Conservation (phyloP, 2,113 vertebrate species). For the Chamaea fasciata region DNA sequence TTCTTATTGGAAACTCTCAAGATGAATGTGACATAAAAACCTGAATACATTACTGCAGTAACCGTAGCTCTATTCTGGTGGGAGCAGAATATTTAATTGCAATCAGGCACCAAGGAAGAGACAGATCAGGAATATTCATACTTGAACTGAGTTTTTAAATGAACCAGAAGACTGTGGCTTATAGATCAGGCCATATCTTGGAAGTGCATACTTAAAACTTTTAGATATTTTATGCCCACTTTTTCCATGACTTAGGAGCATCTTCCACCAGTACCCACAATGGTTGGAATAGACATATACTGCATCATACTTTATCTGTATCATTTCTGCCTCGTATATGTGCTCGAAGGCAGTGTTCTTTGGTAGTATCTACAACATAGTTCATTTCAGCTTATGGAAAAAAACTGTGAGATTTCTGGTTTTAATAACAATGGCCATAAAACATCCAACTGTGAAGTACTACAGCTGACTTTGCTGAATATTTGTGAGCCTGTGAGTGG, state of each 20-base stretch:
- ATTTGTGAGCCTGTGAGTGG: neutral
- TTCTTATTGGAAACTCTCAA: conserved; percentile 11
- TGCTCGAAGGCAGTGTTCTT: neutral
- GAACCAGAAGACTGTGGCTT: neutral
- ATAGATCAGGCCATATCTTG: neutral
- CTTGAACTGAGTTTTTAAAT: neutral
- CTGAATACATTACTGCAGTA: neutral
- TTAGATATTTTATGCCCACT: neutral
- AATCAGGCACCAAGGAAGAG: neutral
- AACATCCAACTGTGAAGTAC: neutral
- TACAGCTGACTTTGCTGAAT: neutral
- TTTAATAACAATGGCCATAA: neutral
- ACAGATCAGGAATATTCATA: neutral
- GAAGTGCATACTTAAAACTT: neutral
- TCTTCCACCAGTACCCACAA: neutral
- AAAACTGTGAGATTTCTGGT: neutral
- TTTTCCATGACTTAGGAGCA: neutral
- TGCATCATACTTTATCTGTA: neutral
- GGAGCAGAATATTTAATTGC: conserved; percentile 23
- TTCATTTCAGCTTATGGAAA: neutral
- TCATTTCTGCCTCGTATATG: neutral
- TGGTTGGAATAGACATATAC: neutral
- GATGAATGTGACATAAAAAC: conserved; percentile 14
- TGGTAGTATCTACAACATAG: neutral
- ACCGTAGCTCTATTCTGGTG: neutral